Conservation (phyloP, 1,140 invertebrate genomes). For the Bombyx mandarina region DNA sequence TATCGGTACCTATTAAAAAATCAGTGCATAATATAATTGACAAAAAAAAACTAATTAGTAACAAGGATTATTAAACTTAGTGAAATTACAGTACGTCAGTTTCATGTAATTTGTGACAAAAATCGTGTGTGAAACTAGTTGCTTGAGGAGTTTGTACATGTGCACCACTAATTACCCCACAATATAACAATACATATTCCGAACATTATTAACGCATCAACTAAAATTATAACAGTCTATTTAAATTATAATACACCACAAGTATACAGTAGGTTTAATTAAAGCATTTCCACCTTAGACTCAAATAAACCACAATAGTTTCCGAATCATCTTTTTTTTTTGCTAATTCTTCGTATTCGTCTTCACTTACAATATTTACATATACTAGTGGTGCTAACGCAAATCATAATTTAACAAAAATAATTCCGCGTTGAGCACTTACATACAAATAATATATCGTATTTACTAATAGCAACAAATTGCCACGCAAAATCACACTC, state of each 20-base stretch:
- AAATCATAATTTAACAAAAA: conserved; percentile 55
- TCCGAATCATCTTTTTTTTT: conserved; percentile 47
- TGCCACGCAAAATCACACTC: conserved; percentile 63
- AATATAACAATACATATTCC: conserved; percentile 38
- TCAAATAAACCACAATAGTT: conserved; percentile 62
- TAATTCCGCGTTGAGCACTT: conserved; percentile 42
- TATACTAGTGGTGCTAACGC: conserved; percentile 41
- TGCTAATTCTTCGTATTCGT: conserved; percentile 44
- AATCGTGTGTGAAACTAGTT: conserved; percentile 14
- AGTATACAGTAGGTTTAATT: conserved; percentile 59
- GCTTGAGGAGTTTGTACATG: conserved; percentile 10
- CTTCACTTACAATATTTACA: conserved; percentile 59
- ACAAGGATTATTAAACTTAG: conserved; percentile 25
- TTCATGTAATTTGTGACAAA: conserved; percentile 31
- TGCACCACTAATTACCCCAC: conserved; percentile 9
- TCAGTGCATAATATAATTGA: conserved; percentile 38
- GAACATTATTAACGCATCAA: conserved; percentile 40
- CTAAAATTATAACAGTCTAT: conserved; percentile 69
- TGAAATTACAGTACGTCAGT: conserved; percentile 22
- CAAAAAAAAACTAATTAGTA: conserved; percentile 33
- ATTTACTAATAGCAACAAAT: conserved; percentile 54
- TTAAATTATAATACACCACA: conserved; percentile 66
- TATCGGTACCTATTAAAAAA: conserved; percentile 36
- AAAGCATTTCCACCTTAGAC: conserved; percentile 67
- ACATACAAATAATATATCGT: conserved; percentile 35